These are phyloP conservation scores for Darevskia nairensis DNA, from an alignment of 2,797 vertebrate species.

Conservation along the genomic window DNA sequence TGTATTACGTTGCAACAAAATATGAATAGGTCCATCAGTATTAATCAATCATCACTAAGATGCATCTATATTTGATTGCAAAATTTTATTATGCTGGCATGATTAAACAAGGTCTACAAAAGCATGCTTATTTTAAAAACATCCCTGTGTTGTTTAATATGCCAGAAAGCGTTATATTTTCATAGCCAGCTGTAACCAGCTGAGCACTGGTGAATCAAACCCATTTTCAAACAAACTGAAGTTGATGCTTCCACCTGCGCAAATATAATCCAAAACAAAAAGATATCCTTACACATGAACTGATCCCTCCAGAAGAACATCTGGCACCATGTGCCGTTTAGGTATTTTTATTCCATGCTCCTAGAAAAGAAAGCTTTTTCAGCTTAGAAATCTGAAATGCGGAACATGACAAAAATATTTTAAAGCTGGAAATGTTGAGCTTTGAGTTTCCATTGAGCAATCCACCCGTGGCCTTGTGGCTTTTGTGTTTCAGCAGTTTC, in stretches of 20 bases:
- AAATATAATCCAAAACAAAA: constrained; percentile 16
- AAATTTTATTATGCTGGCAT: neutral
- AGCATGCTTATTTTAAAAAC: neutral
- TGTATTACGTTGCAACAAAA: neutral
- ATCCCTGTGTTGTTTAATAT: neutral
- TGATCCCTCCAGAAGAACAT: constrained; percentile 26
- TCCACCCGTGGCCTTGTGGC: neutral
- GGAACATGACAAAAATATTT: neutral
- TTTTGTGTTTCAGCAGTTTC: neutral
- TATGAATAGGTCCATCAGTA: neutral
- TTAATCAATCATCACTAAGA: neutral
- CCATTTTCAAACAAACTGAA: constrained; percentile 14
- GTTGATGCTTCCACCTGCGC: constrained; percentile 11
- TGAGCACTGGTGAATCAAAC: constrained; percentile 10
- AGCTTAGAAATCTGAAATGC: neutral
- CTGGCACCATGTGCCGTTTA: neutral
- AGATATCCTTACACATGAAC: constrained; percentile 23
- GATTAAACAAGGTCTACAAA: neutral
- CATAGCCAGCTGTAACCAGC: constrained; percentile 2
- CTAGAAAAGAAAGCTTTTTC: constrained; percentile 14
- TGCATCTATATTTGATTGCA: neutral
- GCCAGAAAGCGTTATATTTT: constrained; percentile 9
- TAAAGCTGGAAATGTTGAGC: neutral
- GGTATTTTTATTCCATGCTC: constrained; percentile 15
- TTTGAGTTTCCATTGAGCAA: constrained; percentile 5